A percentile compares a stretch with the other conserved stretches of the same genome.
phyloP scores from a whole-genome alignment of 1,140 invertebrate genomes.

The Gonioctena quinquepunctata region DNA sequence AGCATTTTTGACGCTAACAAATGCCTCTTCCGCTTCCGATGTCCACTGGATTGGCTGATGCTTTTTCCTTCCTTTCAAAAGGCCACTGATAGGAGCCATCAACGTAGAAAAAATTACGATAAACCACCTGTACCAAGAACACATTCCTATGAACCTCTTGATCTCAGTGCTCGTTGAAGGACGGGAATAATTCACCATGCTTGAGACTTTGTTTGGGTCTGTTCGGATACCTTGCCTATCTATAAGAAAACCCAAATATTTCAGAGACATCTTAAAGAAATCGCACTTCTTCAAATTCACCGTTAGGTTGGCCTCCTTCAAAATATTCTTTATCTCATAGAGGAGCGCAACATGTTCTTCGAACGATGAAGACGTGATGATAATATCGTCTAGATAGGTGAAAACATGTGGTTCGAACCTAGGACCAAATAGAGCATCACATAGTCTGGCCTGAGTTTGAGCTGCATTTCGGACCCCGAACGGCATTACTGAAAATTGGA shows the following conservation, averaged over 20 bases:
- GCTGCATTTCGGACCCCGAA: slow-evolving; percentile 46
- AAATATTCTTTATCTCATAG: slow-evolving; percentile 22
- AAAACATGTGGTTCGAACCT: slow-evolving; percentile 28
- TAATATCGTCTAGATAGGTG: slow-evolving; percentile 48
- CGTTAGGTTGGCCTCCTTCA: background rate
- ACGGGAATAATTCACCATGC: slow-evolving; percentile 48
- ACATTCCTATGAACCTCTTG: slow-evolving; percentile 13
- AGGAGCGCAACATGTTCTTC: slow-evolving; percentile 40
- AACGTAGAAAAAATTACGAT: background rate
- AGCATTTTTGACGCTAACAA: slow-evolving; percentile 6
- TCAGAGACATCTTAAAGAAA: background rate
- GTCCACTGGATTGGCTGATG: background rate
- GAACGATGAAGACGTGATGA: slow-evolving; percentile 27
- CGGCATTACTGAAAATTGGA: slow-evolving; percentile 48
- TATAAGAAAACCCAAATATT: slow-evolving; percentile 13
- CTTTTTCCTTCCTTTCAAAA: slow-evolving; percentile 16
- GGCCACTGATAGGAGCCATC: background rate
- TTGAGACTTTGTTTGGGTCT: slow-evolving; percentile 11
- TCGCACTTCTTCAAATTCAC: slow-evolving; percentile 4
- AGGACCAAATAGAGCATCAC: slow-evolving; percentile 39
- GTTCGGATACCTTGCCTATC: background rate
- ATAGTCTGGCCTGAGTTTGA: slow-evolving; percentile 47
- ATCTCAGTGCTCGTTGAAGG: slow-evolving; percentile 37
- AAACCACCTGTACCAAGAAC: slow-evolving; percentile 1
- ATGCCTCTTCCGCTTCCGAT: slow-evolving; percentile 3